Evolutionary conservation across 2,888 invertebrate genomes (phyloP).

Genomic region (Alcis repandata): DNA sequence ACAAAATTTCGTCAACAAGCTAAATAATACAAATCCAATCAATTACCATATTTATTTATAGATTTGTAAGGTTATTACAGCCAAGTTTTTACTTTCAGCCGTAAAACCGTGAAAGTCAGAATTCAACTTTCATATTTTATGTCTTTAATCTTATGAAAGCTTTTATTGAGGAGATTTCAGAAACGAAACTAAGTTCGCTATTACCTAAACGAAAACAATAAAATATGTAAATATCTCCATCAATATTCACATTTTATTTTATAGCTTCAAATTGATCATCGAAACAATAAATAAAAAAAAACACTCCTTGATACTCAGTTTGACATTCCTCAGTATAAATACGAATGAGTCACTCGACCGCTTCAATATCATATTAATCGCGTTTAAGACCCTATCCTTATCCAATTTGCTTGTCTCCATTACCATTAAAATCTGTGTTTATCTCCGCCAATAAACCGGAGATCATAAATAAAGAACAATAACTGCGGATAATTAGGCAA

Average conservation of each 20-base stretch:
- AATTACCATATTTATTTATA: no score
- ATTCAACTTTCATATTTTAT: no score
- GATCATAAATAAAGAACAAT: conserved; percentile 71
- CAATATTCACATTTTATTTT: not conserved
- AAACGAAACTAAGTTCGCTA: no score
- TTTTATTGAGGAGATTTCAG: no score
- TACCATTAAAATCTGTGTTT: conserved; percentile 66
- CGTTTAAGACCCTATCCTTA: conserved; percentile 53
- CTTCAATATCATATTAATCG: conserved; percentile 53
- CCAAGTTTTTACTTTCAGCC: no score
- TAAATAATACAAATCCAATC: no score
- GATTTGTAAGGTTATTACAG: no score
- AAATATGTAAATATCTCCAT: no score
- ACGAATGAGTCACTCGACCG: conserved; percentile 29
- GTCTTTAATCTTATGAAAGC: no score
- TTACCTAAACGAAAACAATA: no score
- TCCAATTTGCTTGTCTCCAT: conserved; percentile 61
- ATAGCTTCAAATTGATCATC: not conserved
- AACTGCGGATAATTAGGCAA: conserved; percentile 67
- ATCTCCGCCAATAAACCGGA: conserved; percentile 64
- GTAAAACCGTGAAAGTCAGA: no score
- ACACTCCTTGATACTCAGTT: not conserved
- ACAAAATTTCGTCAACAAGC: no score
- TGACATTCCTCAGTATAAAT: conserved; percentile 35
- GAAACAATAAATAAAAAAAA: not conserved